Evolutionary conservation across 2,888 invertebrate species (phyloP), one percentile per base, ranked within the genome.

Genomic region (Leucozona laternaria): DNA sequence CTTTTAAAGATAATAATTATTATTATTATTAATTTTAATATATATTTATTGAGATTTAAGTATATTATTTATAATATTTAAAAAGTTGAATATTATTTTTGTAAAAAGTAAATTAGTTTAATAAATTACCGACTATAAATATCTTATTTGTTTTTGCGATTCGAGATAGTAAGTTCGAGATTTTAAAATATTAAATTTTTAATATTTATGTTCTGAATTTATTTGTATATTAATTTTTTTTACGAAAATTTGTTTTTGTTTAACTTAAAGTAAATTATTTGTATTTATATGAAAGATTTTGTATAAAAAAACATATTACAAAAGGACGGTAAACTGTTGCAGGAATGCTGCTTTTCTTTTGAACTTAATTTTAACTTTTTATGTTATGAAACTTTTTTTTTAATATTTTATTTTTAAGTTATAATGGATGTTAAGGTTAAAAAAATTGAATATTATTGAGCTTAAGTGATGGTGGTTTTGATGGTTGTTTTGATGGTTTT

Each of bases 251-350:
- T 68, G 13, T 73, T 58, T 31, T 31, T 62, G 34, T 57, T 40
- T 34, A 58, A 28, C 17, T 45, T 66, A 62, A 70, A 75, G 13
- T 25, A 68, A 45, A 20, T 20, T 43, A n/a, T 25, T 31, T 75
- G 17, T 57, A 55, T 70, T 55, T 68, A 40, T 58, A 68, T 64
- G 45, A 58, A 60, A 81, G 40, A 78, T 40, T 45, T 73, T 73
- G 17, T 20, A 68, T 78, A 70, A 87, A 80, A 81, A 77, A 43
- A 87, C 82, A 87, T 87, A 77, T 87, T 79, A 87, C 87, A 87
- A 87, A 87, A 87, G 87, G 87, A 87, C 87, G 87, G 87, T 87
- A 72, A 83, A 83, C 80, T 83, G 79, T 76, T 79, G 78, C 79
- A 87, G 81, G 72, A 82, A 87, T 87, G 82, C 82, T 79, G 79